These are phyloP conservation scores for Clarias batrachus DNA, from an alignment of 2,113 vertebrate species.

Conservation along the genomic window DNA sequence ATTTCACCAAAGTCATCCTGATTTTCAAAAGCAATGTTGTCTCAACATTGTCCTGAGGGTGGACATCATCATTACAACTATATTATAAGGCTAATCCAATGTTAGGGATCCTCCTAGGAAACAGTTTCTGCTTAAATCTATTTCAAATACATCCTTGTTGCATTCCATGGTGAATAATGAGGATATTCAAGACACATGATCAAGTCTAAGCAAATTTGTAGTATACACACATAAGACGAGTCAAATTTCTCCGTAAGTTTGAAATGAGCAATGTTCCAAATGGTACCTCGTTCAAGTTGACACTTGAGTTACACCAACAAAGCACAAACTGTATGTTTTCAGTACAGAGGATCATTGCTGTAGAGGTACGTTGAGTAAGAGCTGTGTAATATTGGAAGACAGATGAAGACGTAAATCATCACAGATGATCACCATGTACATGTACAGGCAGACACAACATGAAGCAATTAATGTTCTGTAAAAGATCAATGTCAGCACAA, in stretches of 20 bases:
- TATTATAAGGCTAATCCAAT: too few relatives aligned
- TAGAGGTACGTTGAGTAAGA: neutral
- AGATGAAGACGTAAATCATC: neutral
- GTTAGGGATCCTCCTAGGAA: too few relatives aligned
- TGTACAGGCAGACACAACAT: neutral
- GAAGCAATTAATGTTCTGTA: neutral
- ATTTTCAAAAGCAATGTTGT: too few relatives aligned
- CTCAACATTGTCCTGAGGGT: too few relatives aligned
- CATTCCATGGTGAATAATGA: neutral
- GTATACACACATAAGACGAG: neutral
- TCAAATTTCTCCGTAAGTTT: neutral
- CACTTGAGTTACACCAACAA: neutral
- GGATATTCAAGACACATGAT: neutral
- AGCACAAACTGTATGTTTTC: neutral
- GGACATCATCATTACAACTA: too few relatives aligned
- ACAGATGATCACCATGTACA: neutral
- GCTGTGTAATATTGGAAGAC: neutral
- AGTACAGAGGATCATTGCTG: neutral
- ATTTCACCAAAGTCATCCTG: too few relatives aligned
- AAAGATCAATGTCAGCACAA: neutral
- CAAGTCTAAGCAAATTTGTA: slow-evolving; percentile 6
- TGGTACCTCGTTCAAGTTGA: neutral
- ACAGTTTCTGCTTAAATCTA: neutral
- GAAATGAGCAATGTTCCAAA: neutral
- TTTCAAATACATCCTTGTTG: neutral